Percentiles rank a stretch among this genome's conserved stretches.
These are phyloP conservation scores for Atethmia centrago DNA, from an alignment of 2,888 invertebrate genomes.

Conservation along the genomic window DNA sequence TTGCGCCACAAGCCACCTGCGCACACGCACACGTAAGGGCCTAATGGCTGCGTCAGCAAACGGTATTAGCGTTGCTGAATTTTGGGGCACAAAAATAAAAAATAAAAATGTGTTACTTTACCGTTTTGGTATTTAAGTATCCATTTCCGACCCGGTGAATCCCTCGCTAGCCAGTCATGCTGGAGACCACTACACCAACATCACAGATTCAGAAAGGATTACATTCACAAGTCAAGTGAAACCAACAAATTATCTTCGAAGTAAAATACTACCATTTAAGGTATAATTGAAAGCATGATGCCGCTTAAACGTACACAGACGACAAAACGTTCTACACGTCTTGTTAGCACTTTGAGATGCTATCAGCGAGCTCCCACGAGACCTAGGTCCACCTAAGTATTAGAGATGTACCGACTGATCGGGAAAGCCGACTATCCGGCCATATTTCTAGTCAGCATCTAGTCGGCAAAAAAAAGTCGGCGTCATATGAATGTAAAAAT, in stretches of 20 bases:
- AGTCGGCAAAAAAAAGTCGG: neutral
- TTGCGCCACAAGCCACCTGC: too few species aligned
- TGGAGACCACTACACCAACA: too few species aligned
- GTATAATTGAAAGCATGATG: conserved; percentile 20
- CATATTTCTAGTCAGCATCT: neutral
- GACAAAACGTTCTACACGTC: conserved; percentile 42
- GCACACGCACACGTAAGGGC: too few species aligned
- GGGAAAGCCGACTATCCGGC: neutral
- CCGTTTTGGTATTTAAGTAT: too few species aligned
- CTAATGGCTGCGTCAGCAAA: too few species aligned
- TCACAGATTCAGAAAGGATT: neutral
- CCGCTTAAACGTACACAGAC: conserved; percentile 2
- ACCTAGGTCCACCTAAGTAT: conserved; percentile 16
- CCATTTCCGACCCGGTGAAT: too few species aligned
- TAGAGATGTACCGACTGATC: conserved; percentile 1
- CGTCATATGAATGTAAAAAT: too few species aligned
- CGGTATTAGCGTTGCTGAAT: too few species aligned
- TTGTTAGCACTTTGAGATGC: conserved; percentile 45
- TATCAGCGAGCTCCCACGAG: conserved; percentile 51
- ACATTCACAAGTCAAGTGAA: neutral
- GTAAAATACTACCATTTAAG: conserved; percentile 13
- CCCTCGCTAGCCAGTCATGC: too few species aligned
- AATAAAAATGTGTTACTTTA: too few species aligned
- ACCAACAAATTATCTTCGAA: neutral
- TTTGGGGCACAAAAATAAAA: too few species aligned